phyloP scores from a whole-genome alignment of 2,888 invertebrate genomes.

The Achlya flavicornis region DNA sequence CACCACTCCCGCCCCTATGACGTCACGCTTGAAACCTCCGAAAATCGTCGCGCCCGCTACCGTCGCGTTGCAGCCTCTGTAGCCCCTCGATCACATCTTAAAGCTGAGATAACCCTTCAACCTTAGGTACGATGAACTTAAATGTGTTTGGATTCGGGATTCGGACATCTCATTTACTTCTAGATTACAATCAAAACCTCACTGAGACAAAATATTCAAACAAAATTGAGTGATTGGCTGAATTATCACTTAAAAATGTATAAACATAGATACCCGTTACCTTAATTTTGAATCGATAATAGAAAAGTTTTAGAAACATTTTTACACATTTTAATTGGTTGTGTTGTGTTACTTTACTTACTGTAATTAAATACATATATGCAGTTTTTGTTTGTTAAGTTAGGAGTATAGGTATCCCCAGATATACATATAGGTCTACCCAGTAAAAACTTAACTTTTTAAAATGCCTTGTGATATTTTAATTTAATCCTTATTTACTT shows the following conservation, averaged over 20 bases:
- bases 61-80: conserved; percentile 60
- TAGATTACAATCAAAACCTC: not conserved
- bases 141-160: conserved; percentile 23
- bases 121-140: conserved; percentile 34
- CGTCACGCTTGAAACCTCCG: conserved; percentile 75
- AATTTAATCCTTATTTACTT: conserved; percentile 28
- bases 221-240: not conserved
- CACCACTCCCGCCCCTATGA: conserved; percentile 54
- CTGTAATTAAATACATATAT: not conserved
- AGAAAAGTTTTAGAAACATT: no score
- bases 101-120: conserved; percentile 31
- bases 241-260: no score
- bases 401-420: not conserved
- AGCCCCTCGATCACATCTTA: conserved; percentile 41
- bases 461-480: conserved; percentile 17
- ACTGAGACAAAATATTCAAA: not conserved
- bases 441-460: not conserved
- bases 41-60: conserved; percentile 58
- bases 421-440: not conserved
- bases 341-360: no score
- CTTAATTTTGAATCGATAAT: no score
- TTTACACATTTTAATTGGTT: no score
- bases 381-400: not conserved
- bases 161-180: conserved; percentile 10
- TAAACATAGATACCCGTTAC: no score